Conservation (phyloP, 2,113 vertebrate genomes). For the Todiramphus saurophagus region DNA sequence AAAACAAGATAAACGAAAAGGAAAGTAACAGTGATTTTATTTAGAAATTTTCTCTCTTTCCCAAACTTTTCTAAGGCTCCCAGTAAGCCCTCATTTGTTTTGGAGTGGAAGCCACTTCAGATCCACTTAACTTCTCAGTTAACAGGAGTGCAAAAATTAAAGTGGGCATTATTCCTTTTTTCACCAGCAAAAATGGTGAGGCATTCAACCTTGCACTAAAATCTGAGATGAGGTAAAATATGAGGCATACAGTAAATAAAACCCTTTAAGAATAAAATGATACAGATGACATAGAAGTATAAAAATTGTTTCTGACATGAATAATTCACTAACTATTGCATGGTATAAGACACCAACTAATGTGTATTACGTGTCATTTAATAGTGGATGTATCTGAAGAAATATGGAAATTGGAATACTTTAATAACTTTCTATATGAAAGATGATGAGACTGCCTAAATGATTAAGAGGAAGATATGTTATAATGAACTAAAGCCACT, state of each 20-base stretch:
- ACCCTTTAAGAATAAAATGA: conserved; percentile 69
- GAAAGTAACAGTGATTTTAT: not conserved
- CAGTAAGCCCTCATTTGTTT: not conserved
- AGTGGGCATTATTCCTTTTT: not conserved
- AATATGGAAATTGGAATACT: conserved; percentile 84
- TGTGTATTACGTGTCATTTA: conserved; percentile 78
- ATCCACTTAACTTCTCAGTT: not conserved
- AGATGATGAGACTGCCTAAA: conserved; percentile 85
- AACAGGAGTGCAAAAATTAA: conserved; percentile 10
- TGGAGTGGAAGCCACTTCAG: not conserved
- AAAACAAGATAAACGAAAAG: not conserved
- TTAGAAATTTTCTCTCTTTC: not conserved
- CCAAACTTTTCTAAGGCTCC: not conserved
- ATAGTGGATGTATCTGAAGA: conserved; percentile 82
- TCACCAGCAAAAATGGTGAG: not conserved
- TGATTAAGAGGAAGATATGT: conserved; percentile 89
- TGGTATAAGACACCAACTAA: conserved; percentile 78
- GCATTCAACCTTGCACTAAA: conserved; percentile 55
- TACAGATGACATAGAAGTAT: conserved; percentile 72
- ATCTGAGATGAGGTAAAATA: conserved; percentile 64
- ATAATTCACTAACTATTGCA: conserved; percentile 76
- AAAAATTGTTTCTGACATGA: conserved; percentile 75
- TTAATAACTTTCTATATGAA: conserved; percentile 83
- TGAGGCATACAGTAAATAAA: conserved; percentile 69
- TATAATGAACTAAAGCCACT: conserved; percentile 93